phyloP scores from a whole-genome alignment of 92 coral and sea anemone genomes.

The Galaxea fascicularis region DNA sequence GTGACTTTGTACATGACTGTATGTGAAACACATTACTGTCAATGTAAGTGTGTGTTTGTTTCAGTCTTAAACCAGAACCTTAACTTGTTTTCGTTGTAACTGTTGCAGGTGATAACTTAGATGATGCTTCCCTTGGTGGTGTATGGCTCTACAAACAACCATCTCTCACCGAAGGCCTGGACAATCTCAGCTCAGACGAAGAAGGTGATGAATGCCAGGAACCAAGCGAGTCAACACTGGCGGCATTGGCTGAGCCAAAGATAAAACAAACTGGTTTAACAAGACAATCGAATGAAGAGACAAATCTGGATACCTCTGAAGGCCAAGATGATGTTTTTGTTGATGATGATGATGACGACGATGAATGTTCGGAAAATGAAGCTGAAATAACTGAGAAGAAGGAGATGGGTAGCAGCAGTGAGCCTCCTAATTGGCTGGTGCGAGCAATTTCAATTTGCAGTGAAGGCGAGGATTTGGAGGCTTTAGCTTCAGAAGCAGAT shows the following conservation, averaged over 20 bases:
- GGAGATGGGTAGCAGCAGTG: conserved; percentile 38
- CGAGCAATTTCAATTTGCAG: conserved; percentile 96
- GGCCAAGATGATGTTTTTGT: conserved; percentile 68
- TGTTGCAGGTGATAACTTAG: conserved; percentile 20
- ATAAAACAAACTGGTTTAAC: neutral
- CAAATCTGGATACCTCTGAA: neutral
- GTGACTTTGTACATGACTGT: too few species aligned
- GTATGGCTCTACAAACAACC: conserved; percentile 93
- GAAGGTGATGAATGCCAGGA: conserved; percentile 51
- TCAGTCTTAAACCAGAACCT: too few species aligned
- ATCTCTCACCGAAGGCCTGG: conserved; percentile 78
- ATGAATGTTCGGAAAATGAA: neutral
- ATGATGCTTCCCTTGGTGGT: conserved; percentile 68
- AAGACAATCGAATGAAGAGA: neutral
- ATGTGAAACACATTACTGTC: too few species aligned
- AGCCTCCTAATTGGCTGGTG: conserved; percentile 86
- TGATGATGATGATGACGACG: conserved; percentile 11
- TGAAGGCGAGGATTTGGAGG: conserved; percentile 95
- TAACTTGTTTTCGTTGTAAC: neutral
- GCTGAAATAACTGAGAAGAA: conserved; percentile 8
- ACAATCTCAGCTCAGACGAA: conserved; percentile 81
- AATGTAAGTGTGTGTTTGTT: too few species aligned
- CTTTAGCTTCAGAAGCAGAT: conserved; percentile 92
- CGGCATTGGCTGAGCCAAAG: neutral
- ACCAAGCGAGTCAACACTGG: conserved; percentile 16